Conservation (phyloP, 2,888 invertebrate genomes). For the Acanthococcus lagerstroemiae region DNA sequence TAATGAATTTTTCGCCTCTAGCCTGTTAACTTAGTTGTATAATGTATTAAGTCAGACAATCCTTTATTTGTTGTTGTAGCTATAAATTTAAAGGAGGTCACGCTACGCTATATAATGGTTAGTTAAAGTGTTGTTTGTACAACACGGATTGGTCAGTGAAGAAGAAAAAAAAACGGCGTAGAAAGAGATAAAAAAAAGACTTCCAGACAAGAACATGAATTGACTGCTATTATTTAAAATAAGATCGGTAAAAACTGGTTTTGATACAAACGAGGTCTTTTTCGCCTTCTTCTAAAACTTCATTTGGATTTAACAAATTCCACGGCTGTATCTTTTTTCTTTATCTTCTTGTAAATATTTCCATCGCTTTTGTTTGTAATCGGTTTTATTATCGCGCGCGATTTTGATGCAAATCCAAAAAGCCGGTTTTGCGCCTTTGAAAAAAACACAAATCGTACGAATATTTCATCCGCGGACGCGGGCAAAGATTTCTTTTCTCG, state of each 20-base stretch:
- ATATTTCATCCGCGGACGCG: not conserved
- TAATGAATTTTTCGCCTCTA: slow-evolving; percentile 29
- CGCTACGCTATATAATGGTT: slow-evolving; percentile 27
- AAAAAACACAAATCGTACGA: not conserved
- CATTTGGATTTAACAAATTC: slow-evolving; percentile 22
- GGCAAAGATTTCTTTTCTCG: no score
- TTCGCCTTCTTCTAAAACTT: slow-evolving; percentile 20
- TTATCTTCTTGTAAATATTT: slow-evolving; percentile 19
- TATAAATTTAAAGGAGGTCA: slow-evolving; percentile 31
- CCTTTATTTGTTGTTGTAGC: slow-evolving; percentile 31
- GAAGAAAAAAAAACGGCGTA: slow-evolving; percentile 10
- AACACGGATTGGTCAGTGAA: slow-evolving; percentile 27
- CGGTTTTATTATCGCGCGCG: slow-evolving; percentile 19
- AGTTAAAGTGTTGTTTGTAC: slow-evolving; percentile 31
- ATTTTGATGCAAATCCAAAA: not conserved
- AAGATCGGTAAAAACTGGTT: slow-evolving; percentile 30
- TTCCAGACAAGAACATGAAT: slow-evolving; percentile 29
- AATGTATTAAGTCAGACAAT: slow-evolving; percentile 31
- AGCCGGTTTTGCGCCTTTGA: not conserved
- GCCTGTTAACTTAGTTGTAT: slow-evolving; percentile 30
- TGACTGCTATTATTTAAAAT: slow-evolving; percentile 31
- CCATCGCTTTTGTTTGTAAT: not conserved
- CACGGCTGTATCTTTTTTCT: slow-evolving; percentile 25
- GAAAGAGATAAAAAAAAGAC: slow-evolving; percentile 9
- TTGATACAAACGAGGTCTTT: slow-evolving; percentile 28